Conservation (phyloP, 2,113 vertebrate genomes). For the Struthidea cinerea region DNA sequence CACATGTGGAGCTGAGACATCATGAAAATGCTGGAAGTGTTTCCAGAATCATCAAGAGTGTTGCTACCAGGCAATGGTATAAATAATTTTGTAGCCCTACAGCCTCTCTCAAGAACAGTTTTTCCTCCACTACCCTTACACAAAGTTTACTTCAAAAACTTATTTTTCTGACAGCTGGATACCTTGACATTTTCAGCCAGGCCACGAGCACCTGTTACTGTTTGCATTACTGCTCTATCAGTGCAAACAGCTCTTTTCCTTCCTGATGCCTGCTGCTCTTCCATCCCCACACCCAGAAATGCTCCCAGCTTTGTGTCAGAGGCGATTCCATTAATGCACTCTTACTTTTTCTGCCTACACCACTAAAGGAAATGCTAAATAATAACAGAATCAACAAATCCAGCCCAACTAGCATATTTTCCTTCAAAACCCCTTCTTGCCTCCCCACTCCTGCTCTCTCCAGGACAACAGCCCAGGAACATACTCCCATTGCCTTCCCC, state of each 20-base stretch:
- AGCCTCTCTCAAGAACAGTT: not conserved
- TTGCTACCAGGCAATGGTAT: not conserved
- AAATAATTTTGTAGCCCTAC: not conserved
- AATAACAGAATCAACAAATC: not conserved
- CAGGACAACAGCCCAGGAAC: not conserved
- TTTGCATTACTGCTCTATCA: not conserved
- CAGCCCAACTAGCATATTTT: rapidly evolving
- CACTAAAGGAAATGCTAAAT: not conserved
- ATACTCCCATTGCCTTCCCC: not conserved
- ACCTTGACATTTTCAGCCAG: not conserved
- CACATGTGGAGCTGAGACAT: rapidly evolving
- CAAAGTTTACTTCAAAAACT: not conserved
- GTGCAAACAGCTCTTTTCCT: not conserved
- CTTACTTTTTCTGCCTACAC: not conserved
- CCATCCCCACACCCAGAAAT: not conserved
- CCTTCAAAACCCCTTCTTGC: not conserved
- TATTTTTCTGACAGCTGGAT: not conserved
- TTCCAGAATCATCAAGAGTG: not conserved
- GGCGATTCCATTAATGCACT: not conserved
- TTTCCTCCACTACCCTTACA: not conserved
- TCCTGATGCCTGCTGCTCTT: not conserved
- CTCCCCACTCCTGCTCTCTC: not conserved
- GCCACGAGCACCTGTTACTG: not conserved
- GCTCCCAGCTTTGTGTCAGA: not conserved
- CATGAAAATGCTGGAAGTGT: rapidly evolving